Base-by-base conservation (phyloP, 2,797 vertebrate genomes). In the Epinephelus coioides region DNA sequence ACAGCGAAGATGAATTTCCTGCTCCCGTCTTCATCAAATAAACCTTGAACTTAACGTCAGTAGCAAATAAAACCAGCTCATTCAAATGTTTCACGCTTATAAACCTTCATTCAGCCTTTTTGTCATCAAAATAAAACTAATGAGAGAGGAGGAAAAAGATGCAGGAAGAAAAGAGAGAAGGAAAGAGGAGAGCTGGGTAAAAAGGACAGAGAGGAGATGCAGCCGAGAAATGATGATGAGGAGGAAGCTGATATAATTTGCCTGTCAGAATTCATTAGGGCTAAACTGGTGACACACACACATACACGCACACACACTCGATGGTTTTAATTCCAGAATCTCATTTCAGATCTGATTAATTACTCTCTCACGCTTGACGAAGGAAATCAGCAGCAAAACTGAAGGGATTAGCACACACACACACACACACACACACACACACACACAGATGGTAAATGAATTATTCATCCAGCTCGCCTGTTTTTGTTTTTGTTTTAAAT, bases 291-390 rank as follows among this genome's bases (percentile, higher is more conserved):
- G 59, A 59, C 30, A 76, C 71, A 53, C 82, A 73, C 74, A 63
- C 50, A 60, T 61, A 40, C 69, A 61, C 73, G 68, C 69, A 79
- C 65, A 77, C 64, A 53, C 69, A 47, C 59, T 15, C 62, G 0
- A 55, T 76, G 75, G 69, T 83, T 85, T 94, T 92, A 93, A 92
- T 91, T 91, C 81, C 80, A 87, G 91, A 92, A 93, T 91, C 90
- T 92, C 83, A 92, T 90, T 94, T 92, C 81, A 91, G 86, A 92
- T 92, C 90, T 92, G 88, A 89, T 90, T 92, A 91, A 92, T 92
- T 92, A 91, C 89, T 92, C 89, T 92, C 84, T 90, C 87, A 90
- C 83, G 89, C 88, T 91, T 92, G 90, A 91, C 88, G 79, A 89
- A 92, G 87, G 80, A 90, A 89, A 91, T 91, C 87, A 89, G 82